Conservation (phyloP, 1,140 invertebrate genomes). For the Platyscapa corneri region DNA sequence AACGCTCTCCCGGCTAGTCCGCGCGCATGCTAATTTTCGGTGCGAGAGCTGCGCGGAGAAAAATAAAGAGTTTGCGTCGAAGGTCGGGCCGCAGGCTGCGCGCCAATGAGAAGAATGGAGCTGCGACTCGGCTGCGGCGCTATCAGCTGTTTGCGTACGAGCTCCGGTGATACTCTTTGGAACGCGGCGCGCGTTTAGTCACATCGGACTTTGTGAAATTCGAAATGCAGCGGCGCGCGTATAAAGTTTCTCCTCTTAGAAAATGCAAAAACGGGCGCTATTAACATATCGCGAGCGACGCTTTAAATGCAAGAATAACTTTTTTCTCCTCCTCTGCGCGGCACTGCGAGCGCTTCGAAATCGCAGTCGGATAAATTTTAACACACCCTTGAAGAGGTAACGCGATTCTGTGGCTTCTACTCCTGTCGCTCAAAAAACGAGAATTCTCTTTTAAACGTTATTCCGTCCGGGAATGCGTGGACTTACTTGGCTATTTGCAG, state of each 20-base stretch:
- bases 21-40: constrained; percentile 7
- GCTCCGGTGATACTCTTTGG: not conserved
- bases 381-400: not conserved
- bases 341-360: not conserved
- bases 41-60: not conserved
- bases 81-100: not conserved
- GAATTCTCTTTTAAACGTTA: not conserved
- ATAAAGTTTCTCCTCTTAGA: constrained; percentile 27
- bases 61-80: not conserved
- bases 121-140: not conserved
- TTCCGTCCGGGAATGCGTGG: not conserved
- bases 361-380: constrained; percentile 9
- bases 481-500: not conserved
- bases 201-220: not conserved
- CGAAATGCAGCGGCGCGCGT: no score
- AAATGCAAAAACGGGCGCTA: constrained; percentile 8
- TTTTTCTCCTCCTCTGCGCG: not conserved
- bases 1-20: constrained; percentile 1
- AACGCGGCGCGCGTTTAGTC: not conserved
- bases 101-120: not conserved
- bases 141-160: constrained; percentile 29
- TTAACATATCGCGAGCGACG: not conserved
- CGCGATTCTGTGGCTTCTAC: not conserved
- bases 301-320: not conserved
- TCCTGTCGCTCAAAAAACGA: not conserved